Base-by-base conservation (phyloP, 2,113 vertebrate genomes). In the Rhinolophus ferrumequinum region DNA sequence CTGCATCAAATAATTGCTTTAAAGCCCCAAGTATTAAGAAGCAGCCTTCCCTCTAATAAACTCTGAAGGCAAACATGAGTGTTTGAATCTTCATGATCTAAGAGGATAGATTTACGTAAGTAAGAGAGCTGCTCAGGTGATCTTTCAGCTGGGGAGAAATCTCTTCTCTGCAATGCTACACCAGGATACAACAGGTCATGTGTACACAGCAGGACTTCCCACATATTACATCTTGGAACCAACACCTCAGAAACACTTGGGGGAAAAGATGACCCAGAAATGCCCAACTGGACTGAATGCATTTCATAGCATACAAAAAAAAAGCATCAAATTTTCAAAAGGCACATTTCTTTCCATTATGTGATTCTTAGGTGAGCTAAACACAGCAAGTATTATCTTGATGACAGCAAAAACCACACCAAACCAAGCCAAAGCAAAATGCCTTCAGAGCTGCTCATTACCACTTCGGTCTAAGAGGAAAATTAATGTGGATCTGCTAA, bases 351-450 rank as follows among this genome's bases (percentile, higher is more conserved):
- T 70, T 97, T 90, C 92, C 95, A 47, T 86, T 76, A 0, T 19
- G 26, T 73, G 92, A 75, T 72, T 88, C 95, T 92, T 13, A 13
- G 92, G 77, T 56, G 47, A 82, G 80, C 88, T 90, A 62, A 97
- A 33, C 22, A 67, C 38, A 52, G 52, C 10, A 76, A 52, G 52
- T 10, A 73, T 92, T 93, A 54, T 69, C 80, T 92, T 96, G 83
- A 75, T 73, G 81, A 84, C 19, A 81, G 88, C 95, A 89, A 92
- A 86, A 95, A 93, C 96, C 86, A 67, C 84, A 95, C 26, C 62
- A 35, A 50, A 66, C 26, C 19, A 38, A 67, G 87, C 38, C 28
- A 30, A 33, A 44, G 19, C 26, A 86, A 86, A 95, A 73, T 28
- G 14, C 4, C 33, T 88, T 84, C 22, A 12, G 6, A 83, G 41